These are phyloP conservation scores for Cecropterus lyciades DNA, from an alignment of 1,140 invertebrate species.

Conservation along the genomic window DNA sequence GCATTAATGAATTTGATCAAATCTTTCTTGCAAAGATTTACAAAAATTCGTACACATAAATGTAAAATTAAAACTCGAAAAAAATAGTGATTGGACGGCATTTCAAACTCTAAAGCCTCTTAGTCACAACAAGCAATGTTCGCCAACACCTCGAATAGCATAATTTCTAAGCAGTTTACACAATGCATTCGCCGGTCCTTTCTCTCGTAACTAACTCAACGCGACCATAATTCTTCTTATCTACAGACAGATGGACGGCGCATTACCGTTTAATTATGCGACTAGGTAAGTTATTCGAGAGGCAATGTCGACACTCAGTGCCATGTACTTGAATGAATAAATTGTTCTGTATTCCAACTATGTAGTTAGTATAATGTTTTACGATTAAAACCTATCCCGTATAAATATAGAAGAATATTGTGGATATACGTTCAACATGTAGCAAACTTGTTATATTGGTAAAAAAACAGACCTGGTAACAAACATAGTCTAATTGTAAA, in stretches of 20 bases:
- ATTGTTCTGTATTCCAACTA: background rate
- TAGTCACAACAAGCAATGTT: conserved; percentile 13
- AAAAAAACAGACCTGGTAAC: too few species aligned
- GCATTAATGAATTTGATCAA: too few species aligned
- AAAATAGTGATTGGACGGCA: too few species aligned
- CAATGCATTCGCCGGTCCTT: conserved; percentile 28
- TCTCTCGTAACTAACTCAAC: conserved; percentile 31
- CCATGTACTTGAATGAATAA: background rate
- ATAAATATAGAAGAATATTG: too few species aligned
- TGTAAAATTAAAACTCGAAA: too few species aligned
- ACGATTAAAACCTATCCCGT: too few species aligned
- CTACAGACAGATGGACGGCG: conserved; percentile 26
- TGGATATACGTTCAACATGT: too few species aligned
- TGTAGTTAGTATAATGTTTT: background rate
- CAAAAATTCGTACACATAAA: too few species aligned
- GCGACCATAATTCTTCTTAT: conserved; percentile 30
- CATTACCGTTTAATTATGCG: conserved; percentile 35
- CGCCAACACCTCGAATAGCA: conserved; percentile 22
- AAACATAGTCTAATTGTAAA: too few species aligned
- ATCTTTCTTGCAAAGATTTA: too few species aligned
- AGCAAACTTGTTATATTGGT: too few species aligned
- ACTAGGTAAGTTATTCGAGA: conserved; percentile 19
- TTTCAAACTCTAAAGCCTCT: conserved; percentile 11
- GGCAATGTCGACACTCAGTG: conserved; percentile 4
- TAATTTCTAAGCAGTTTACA: conserved; percentile 39